Conservation (phyloP, 2,113 vertebrate genomes). For the Hydrochoerus hydrochaeris region DNA sequence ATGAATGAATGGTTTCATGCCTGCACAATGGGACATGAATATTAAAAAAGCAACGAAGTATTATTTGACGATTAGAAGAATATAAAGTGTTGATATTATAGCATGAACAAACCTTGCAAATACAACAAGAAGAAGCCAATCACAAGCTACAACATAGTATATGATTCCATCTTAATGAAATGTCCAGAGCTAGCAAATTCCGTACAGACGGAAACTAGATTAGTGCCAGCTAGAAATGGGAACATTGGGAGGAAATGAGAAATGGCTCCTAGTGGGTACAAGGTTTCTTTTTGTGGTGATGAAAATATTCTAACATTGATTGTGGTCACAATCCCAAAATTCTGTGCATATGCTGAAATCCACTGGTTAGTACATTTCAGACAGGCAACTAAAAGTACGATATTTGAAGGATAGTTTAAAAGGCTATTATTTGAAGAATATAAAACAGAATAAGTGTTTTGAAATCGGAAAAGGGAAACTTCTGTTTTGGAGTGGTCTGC, state of each 20-base stretch:
- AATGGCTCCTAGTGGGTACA: neutral
- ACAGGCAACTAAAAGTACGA: neutral
- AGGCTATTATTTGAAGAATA: neutral
- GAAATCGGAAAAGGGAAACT: neutral
- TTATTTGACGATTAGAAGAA: neutral
- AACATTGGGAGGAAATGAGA: neutral
- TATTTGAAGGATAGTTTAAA: neutral
- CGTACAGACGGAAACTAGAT: neutral
- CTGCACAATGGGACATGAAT: neutral
- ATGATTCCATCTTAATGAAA: neutral
- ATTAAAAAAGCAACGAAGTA: neutral
- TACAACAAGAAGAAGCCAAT: neutral
- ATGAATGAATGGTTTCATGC: neutral
- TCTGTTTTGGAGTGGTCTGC: neutral
- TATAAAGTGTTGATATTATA: neutral
- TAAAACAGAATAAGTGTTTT: neutral
- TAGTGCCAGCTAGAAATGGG: neutral
- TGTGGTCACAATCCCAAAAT: neutral
- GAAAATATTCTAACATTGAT: neutral
- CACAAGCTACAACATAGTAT: neutral
- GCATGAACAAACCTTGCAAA: neutral
- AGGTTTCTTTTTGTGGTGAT: neutral
- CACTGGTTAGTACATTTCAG: neutral
- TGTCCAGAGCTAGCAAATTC: neutral
- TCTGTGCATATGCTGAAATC: neutral